Conservation (phyloP, 1,140 invertebrate genomes). For the Ostrea edulis region DNA sequence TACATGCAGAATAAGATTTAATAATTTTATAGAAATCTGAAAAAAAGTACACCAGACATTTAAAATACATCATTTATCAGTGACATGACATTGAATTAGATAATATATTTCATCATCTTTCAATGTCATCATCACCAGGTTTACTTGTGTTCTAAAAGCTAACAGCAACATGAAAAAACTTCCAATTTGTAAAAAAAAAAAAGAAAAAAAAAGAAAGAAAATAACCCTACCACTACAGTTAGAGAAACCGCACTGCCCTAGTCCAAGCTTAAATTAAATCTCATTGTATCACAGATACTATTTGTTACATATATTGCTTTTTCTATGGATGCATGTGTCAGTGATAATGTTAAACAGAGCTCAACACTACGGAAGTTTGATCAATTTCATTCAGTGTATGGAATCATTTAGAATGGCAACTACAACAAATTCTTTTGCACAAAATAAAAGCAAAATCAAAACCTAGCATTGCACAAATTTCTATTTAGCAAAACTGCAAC, state of each 20-base stretch:
- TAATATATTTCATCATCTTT: no score
- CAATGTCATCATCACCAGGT: neutral
- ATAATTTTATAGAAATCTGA: neutral
- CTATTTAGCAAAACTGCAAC: slow-evolving; percentile 24
- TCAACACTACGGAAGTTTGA: neutral
- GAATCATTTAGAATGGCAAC: slow-evolving; percentile 1
- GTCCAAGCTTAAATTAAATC: neutral
- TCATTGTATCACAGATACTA: slow-evolving; percentile 11
- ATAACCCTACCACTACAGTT: neutral
- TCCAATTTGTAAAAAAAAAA: neutral
- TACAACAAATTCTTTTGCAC: neutral
- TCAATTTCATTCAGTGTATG: neutral
- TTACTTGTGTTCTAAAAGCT: neutral
- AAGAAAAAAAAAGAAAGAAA: neutral
- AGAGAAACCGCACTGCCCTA: neutral
- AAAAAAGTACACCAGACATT: neutral
- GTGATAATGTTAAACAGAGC: neutral
- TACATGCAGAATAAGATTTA: neutral
- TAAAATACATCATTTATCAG: neutral
- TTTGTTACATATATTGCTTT: slow-evolving; percentile 11
- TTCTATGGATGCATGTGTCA: neutral
- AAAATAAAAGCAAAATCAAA: slow-evolving; percentile 28
- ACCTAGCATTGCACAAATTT: slow-evolving; percentile 17
- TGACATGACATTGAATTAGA: no score
- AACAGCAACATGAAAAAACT: neutral